Evolutionary conservation across 2,113 vertebrate genomes (phyloP).

Genomic region (Rhea pennata): DNA sequence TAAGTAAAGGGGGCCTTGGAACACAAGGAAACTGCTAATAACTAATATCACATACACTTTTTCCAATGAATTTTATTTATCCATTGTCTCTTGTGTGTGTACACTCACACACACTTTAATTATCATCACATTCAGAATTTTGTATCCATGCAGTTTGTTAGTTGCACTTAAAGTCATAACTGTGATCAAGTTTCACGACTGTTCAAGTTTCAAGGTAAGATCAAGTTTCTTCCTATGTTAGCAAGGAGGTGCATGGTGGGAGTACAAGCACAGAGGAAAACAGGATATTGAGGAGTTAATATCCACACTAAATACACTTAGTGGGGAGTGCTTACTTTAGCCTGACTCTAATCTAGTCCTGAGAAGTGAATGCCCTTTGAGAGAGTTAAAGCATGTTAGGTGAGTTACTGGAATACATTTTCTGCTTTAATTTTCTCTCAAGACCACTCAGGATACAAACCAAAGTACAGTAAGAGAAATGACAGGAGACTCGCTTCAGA

Average conservation of each 20-base stretch:
- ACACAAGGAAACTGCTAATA: neutral
- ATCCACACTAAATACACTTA: neutral
- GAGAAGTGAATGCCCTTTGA: neutral
- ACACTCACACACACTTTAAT: neutral
- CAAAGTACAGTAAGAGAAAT: neutral
- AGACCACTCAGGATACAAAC: neutral
- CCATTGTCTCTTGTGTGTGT: accelerated
- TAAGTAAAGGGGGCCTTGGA: neutral
- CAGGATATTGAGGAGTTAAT: neutral
- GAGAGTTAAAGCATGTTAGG: neutral
- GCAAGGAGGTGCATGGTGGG: neutral
- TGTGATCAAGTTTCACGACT: neutral
- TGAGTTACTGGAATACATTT: accelerated
- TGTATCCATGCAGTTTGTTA: neutral
- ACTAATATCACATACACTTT: neutral
- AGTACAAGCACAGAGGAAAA: neutral
- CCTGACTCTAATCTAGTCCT: neutral
- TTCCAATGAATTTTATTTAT: neutral
- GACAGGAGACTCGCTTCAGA: neutral
- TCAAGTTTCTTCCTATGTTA: neutral
- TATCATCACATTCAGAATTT: neutral
- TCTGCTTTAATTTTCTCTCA: neutral
- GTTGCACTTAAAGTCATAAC: neutral
- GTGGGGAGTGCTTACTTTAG: neutral
- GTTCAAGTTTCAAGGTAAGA: neutral